Conservation (phyloP, 2,888 invertebrate species). For the Drosophila sordidapex region DNA sequence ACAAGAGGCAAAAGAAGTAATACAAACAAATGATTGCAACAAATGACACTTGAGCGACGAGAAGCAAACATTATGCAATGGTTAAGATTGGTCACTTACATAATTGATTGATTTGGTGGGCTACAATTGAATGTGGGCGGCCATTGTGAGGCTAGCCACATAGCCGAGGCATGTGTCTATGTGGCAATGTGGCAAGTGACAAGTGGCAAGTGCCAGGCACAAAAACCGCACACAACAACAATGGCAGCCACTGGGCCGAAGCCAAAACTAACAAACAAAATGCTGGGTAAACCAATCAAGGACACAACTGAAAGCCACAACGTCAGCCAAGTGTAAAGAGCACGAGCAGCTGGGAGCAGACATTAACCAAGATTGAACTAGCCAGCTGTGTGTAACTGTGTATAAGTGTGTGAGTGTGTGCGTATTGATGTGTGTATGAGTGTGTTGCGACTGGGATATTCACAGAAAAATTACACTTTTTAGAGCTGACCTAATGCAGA, state of each 20-base stretch:
- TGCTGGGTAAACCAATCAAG: slow-evolving; percentile 77
- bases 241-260: slow-evolving; percentile 34
- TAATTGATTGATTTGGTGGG: slow-evolving; percentile 73
- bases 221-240: slow-evolving; percentile 38
- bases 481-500: slow-evolving; percentile 39
- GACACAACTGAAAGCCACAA: slow-evolving; percentile 76
- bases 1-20: background rate
- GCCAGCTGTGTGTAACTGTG: background rate
- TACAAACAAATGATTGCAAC: slow-evolving; percentile 12
- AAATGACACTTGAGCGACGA: background rate
- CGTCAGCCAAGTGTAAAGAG: slow-evolving; percentile 64
- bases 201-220: slow-evolving; percentile 43
- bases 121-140: slow-evolving; percentile 64
- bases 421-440: slow-evolving; percentile 8
- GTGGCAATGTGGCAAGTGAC: slow-evolving; percentile 35
- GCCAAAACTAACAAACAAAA: slow-evolving; percentile 72
- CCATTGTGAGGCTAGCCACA: slow-evolving; percentile 16
- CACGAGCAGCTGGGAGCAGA: slow-evolving; percentile 15
- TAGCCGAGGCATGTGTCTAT: slow-evolving; percentile 20
- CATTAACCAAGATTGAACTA: slow-evolving; percentile 42
- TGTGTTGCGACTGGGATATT: slow-evolving; percentile 23
- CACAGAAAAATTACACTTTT: slow-evolving; percentile 59
- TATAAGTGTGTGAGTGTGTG: background rate
- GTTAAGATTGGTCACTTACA: slow-evolving; percentile 57
- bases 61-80: slow-evolving; percentile 41